phyloP scores from a whole-genome alignment of 2,797 vertebrate species.

The Rhinella marina region DNA sequence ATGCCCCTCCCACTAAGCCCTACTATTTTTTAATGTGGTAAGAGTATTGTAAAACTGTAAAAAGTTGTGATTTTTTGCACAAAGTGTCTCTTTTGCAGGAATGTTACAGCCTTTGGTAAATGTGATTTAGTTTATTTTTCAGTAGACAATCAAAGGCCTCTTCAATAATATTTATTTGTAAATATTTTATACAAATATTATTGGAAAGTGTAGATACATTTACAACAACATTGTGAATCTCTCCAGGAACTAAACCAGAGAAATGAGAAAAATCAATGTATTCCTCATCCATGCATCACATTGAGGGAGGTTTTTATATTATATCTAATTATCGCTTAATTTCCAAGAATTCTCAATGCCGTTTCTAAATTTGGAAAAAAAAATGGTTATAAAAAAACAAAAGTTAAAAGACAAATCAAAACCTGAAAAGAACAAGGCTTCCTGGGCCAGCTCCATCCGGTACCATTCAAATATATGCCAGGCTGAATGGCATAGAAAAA shows the following conservation, averaged over 20 bases:
- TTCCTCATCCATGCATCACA: not conserved
- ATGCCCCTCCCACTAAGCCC: too few species aligned
- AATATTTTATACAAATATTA: not conserved
- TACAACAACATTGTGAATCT: not conserved
- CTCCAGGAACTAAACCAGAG: not conserved
- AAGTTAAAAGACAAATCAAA: slow-evolving; percentile 1
- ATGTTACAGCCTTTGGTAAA: too few species aligned
- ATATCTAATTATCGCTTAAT: not conserved
- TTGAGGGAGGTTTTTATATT: not conserved
- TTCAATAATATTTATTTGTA: too few species aligned
- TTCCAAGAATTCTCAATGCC: not conserved
- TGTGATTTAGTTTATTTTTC: too few species aligned
- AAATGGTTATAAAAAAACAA: slow-evolving; percentile 4
- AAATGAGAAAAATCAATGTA: not conserved
- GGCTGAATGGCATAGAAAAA: not conserved
- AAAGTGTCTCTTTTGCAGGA: too few species aligned
- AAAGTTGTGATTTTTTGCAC: too few species aligned
- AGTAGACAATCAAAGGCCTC: too few species aligned
- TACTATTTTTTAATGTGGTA: too few species aligned
- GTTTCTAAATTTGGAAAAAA: not conserved
- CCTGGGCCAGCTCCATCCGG: not conserved
- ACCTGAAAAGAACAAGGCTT: slow-evolving; percentile 6
- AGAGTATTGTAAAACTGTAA: too few species aligned
- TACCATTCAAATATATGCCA: not conserved
- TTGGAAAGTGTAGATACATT: not conserved